A percentile compares a stretch with the other conserved stretches of the same genome.
Conservation (phyloP, 2,797 vertebrate genomes). For the Anabas testudineus region DNA sequence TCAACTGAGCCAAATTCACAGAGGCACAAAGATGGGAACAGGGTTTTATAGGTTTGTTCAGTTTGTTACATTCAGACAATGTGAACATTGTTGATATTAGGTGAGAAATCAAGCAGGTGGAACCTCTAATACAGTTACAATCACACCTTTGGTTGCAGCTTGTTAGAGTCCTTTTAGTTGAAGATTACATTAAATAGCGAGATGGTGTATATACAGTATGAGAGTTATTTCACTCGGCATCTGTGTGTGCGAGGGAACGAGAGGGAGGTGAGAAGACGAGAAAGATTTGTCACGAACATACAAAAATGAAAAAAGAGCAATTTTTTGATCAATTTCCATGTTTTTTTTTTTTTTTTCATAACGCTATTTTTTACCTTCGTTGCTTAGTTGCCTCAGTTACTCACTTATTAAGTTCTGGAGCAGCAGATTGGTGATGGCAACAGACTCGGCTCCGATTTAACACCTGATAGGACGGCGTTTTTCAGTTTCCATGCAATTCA, state of each 20-base stretch:
- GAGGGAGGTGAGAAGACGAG: conserved; percentile 58
- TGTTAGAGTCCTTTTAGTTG: background rate
- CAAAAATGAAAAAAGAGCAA: conserved; percentile 28
- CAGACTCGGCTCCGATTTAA: conserved; percentile 4
- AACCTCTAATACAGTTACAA: background rate
- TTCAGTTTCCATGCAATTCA: background rate
- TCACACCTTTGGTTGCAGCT: background rate
- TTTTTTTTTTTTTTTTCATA: background rate
- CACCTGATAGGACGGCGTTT: conserved; percentile 10
- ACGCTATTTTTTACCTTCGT: conserved; percentile 32
- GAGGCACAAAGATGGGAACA: too few species aligned
- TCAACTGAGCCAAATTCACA: background rate
- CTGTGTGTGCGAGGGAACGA: conserved; percentile 33
- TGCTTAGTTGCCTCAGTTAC: conserved; percentile 39
- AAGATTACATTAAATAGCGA: background rate
- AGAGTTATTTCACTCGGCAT: conserved; percentile 20
- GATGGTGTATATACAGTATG: background rate
- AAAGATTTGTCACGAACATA: conserved; percentile 39
- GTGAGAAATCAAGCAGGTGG: background rate
- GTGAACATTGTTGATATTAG: background rate
- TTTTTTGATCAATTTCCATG: conserved; percentile 39
- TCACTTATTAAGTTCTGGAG: conserved; percentile 3
- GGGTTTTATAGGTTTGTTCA: too few species aligned
- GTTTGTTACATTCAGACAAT: background rate
- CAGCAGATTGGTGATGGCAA: conserved; percentile 8